Conservation (phyloP, 1,140 invertebrate genomes). For the Drosophila subpulchrella region DNA sequence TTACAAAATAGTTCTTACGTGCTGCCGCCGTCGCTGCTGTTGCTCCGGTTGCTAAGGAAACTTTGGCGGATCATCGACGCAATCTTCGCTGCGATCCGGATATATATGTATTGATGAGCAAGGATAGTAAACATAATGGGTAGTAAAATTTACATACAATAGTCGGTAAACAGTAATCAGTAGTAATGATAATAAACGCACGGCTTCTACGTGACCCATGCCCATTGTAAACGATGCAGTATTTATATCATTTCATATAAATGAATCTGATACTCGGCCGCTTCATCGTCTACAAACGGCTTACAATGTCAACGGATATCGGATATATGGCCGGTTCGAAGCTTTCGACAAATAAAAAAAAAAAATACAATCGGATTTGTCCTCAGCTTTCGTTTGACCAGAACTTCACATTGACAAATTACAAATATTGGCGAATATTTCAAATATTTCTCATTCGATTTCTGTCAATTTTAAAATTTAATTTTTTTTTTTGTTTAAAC, state of each 20-base stretch:
- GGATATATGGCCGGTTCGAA: slow-evolving; percentile 12
- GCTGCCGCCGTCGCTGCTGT: slow-evolving; percentile 22
- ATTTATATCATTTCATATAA: no score
- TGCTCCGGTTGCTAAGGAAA: slow-evolving; percentile 39
- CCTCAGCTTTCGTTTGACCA: slow-evolving; percentile 62
- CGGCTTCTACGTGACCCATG: slow-evolving; percentile 7
- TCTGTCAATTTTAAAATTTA: slow-evolving; percentile 21
- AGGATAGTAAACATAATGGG: slow-evolving; percentile 16
- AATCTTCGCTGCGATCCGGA: slow-evolving; percentile 15
- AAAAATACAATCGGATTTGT: slow-evolving; percentile 36
- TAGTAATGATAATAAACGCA: slow-evolving; percentile 47
- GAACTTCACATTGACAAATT: slow-evolving; percentile 63
- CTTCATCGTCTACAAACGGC: slow-evolving; percentile 4
- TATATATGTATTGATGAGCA: slow-evolving; percentile 41
- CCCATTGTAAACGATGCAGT: background rate
- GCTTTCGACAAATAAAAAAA: slow-evolving; percentile 22
- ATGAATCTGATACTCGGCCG: background rate
- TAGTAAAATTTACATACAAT: slow-evolving; percentile 30
- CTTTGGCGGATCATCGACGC: slow-evolving; percentile 31
- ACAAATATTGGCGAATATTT: slow-evolving; percentile 47
- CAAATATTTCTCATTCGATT: slow-evolving; percentile 38
- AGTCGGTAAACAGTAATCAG: slow-evolving; percentile 15
- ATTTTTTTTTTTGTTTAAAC: slow-evolving; percentile 33
- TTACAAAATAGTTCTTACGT: slow-evolving; percentile 53
- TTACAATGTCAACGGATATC: background rate